Evolutionary conservation across 2,888 invertebrate species (phyloP).

Genomic region (Thelaira solivaga): DNA sequence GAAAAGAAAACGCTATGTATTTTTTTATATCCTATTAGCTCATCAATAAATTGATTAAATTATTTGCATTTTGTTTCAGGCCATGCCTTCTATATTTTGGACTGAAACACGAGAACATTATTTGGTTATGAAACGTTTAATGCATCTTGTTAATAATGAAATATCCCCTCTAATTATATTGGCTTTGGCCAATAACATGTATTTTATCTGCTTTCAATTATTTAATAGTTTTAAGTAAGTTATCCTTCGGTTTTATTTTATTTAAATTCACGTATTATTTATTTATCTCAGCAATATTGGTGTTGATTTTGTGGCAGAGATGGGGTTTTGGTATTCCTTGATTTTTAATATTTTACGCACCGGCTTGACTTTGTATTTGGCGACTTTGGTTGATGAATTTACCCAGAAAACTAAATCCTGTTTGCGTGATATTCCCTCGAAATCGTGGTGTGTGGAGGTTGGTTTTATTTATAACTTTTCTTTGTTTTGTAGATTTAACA

Average conservation of each 20-base stretch:
- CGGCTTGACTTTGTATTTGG: conserved; percentile 78
- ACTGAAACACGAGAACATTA: conserved; percentile 83
- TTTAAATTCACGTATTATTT: neutral
- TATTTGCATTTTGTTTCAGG: conserved; percentile 51
- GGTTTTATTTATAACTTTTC: neutral
- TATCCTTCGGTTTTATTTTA: neutral
- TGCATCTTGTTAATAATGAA: conserved; percentile 80
- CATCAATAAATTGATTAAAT: neutral
- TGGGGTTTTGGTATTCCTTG: conserved; percentile 80
- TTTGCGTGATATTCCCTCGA: conserved; percentile 76
- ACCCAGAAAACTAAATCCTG: conserved; percentile 78
- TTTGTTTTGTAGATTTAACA: neutral
- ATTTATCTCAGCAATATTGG: conserved; percentile 68
- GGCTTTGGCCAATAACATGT: conserved; percentile 84
- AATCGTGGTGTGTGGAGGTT: conserved; percentile 78
- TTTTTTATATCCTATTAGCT: too few species aligned
- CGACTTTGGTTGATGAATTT: conserved; percentile 79
- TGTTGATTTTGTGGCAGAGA: conserved; percentile 75
- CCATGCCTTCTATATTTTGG: conserved; percentile 79
- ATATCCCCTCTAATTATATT: conserved; percentile 82
- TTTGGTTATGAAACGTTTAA: conserved; percentile 81
- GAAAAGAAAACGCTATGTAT: too few species aligned
- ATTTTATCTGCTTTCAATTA: conserved; percentile 86
- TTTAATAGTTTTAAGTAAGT: conserved; percentile 79
- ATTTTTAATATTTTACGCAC: conserved; percentile 79